These are phyloP conservation scores for Campylomormyrus numenius DNA, from an alignment of 2,113 vertebrate genomes.

Conservation along the genomic window DNA sequence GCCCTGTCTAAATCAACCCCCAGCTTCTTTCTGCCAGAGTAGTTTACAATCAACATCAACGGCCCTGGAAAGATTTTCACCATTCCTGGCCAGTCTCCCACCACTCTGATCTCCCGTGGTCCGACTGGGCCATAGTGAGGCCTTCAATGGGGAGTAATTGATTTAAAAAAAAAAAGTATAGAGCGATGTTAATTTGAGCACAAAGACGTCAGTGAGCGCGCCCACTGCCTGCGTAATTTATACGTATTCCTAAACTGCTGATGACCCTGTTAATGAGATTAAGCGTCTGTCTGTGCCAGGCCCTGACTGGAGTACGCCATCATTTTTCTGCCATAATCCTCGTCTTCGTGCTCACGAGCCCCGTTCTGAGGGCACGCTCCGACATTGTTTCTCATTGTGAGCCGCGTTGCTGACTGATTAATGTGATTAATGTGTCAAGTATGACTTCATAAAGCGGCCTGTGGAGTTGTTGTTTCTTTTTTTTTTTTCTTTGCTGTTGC, in stretches of 20 bases:
- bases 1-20: not conserved
- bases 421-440: not conserved
- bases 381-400: not conserved
- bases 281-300: not conserved
- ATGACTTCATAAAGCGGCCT: not conserved
- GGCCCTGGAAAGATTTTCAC: not conserved
- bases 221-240: not conserved
- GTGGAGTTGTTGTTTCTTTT: not conserved
- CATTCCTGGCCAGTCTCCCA: not conserved
- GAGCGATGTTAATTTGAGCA: not conserved
- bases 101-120: not conserved
- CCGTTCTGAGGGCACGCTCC: not conserved
- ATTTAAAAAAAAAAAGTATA: not conserved
- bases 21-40: slow-evolving; percentile 51
- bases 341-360: not conserved
- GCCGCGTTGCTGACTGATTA: not conserved
- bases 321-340: not conserved
- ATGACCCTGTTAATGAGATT: slow-evolving; percentile 12
- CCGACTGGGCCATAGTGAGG: not conserved
- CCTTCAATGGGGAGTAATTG: not conserved
- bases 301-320: not conserved
- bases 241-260: not conserved
- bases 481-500: not conserved
- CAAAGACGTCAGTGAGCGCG: not conserved
- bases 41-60: slow-evolving; percentile 42